Percentiles rank a stretch among this genome's conserved stretches.
These are phyloP conservation scores for Semicossyphus pulcher DNA, from an alignment of 2,113 vertebrate species.

Conservation along the genomic window DNA sequence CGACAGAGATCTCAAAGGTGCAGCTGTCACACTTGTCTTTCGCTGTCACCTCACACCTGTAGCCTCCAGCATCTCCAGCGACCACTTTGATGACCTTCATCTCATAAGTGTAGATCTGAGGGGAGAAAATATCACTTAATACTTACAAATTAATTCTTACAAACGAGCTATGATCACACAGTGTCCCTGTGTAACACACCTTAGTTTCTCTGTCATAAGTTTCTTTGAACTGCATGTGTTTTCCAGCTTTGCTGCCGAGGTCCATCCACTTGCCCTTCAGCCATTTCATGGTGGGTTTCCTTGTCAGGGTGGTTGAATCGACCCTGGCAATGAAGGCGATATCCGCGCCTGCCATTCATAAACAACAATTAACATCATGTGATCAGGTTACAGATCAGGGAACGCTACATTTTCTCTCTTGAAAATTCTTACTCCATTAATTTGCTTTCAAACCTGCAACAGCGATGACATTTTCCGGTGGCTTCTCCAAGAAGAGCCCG, in stretches of 20 bases:
- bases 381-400: neutral
- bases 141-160: too few species aligned
- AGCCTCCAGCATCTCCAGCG: conserved; percentile 85
- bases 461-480: conserved; percentile 56
- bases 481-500: conserved; percentile 85
- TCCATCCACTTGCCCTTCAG: conserved; percentile 95
- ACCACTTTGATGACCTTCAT: conserved; percentile 87
- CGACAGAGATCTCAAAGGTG: conserved; percentile 86
- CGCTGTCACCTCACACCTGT: conserved; percentile 89
- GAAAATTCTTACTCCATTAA: neutral
- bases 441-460: conserved; percentile 73
- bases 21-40: conserved; percentile 91
- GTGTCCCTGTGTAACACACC: too few species aligned
- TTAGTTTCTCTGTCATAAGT: conserved; percentile 88
- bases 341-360: conserved; percentile 80
- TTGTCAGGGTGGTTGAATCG: conserved; percentile 82
- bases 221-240: conserved; percentile 89
- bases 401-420: neutral
- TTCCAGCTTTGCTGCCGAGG: conserved; percentile 89
- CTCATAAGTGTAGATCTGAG: conserved; percentile 86
- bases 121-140: neutral
- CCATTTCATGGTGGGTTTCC: conserved; percentile 89
- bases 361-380: conserved; percentile 3
- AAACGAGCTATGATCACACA: too few species aligned
- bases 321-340: conserved; percentile 79